Conservation (phyloP, 2,888 invertebrate genomes). For the Agrochola lychnidis region DNA sequence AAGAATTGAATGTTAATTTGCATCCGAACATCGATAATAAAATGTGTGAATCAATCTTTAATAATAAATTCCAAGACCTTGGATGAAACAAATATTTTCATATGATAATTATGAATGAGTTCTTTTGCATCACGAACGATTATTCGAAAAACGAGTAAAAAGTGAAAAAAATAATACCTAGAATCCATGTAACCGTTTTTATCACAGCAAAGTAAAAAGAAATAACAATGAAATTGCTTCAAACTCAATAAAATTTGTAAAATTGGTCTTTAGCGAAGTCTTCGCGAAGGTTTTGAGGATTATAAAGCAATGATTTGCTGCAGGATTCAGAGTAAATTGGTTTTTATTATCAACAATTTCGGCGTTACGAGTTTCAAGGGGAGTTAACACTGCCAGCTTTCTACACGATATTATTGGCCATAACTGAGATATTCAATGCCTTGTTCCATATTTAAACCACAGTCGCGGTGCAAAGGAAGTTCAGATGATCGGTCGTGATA, state of each 20-base stretch:
- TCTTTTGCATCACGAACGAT: conserved; percentile 5
- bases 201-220: conserved; percentile 27
- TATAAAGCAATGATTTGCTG: conserved; percentile 59
- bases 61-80: conserved; percentile 4
- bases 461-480: conserved; percentile 17
- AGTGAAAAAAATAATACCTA: conserved; percentile 10
- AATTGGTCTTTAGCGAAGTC: conserved; percentile 46
- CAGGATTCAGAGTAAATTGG: conserved; percentile 66
- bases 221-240: conserved; percentile 30
- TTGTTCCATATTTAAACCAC: conserved; percentile 64
- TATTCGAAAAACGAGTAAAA: neutral
- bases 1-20: conserved; percentile 51
- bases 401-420: conserved; percentile 69
- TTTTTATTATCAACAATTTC: conserved; percentile 69
- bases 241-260: conserved; percentile 36
- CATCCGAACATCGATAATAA: conserved; percentile 27
- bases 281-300: conserved; percentile 50
- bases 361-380: conserved; percentile 60
- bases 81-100: conserved; percentile 7
- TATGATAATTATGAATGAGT: conserved; percentile 3
- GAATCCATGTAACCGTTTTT: conserved; percentile 40
- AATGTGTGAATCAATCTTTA: conserved; percentile 11
- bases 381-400: conserved; percentile 69
- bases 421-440: conserved; percentile 60
- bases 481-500: conserved; percentile 28